Percentiles rank a stretch among this genome's conserved stretches.
Conservation (phyloP, 2,888 invertebrate species). For the Cetonia aurata region DNA sequence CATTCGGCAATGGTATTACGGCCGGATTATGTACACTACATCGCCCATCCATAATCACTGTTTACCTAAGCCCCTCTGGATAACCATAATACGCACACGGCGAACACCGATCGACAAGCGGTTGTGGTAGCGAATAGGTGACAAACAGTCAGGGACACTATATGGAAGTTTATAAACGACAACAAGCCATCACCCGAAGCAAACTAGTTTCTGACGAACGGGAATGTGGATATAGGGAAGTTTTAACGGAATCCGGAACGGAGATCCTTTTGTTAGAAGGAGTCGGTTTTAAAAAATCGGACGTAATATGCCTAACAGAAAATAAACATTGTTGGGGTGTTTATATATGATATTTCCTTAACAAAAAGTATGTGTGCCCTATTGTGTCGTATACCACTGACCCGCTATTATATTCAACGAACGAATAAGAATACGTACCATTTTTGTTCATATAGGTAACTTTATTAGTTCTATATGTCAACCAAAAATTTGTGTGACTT, state of each 20-base stretch:
- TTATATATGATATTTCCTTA: too few relatives aligned
- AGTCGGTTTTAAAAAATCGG: constrained; percentile 24
- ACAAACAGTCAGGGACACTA: constrained; percentile 39
- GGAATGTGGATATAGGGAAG: constrained; percentile 19
- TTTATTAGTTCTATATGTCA: too few relatives aligned
- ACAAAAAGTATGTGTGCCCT: too few relatives aligned
- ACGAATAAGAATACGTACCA: too few relatives aligned
- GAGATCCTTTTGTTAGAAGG: constrained; percentile 9
- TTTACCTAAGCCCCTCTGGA: constrained; percentile 62
- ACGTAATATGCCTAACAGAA: constrained; percentile 17
- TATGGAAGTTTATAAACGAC: constrained; percentile 27
- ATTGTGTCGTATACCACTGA: too few relatives aligned
- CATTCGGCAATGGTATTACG: constrained; percentile 62
- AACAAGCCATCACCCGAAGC: constrained; percentile 10
- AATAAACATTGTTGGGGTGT: constrained; percentile 15
- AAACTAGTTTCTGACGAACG: constrained; percentile 23
- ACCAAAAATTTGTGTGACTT: too few relatives aligned
- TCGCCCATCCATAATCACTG: constrained; percentile 64
- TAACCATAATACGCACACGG: constrained; percentile 34
- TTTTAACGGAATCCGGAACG: constrained; percentile 27
- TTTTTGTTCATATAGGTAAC: too few relatives aligned
- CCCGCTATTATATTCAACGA: too few relatives aligned
- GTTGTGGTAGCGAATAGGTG: constrained; percentile 33
- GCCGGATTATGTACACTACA: constrained; percentile 62
- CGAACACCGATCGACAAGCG: constrained; percentile 31